A percentile compares a stretch with the other conserved stretches of the same genome.
Evolutionary conservation across 2,888 invertebrate species (phyloP).

Genomic region (Theristus sp.): DNA sequence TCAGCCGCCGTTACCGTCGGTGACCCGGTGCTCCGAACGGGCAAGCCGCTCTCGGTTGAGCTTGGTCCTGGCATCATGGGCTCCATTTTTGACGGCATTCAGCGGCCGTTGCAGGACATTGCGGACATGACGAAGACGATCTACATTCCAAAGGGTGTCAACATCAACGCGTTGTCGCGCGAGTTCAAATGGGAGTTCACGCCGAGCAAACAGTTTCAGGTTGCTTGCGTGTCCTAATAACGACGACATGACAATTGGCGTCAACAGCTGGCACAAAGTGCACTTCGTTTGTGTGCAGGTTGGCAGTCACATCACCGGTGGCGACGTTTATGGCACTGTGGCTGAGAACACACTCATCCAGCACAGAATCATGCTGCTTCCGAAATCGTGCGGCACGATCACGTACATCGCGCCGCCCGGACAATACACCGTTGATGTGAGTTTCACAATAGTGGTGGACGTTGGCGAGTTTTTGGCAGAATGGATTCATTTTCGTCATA

Average conservation of each 20-base stretch:
- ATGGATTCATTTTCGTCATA: no score
- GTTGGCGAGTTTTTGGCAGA: neutral
- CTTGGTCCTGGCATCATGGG: constrained; percentile 96
- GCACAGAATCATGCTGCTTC: constrained; percentile 84
- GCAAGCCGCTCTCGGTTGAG: constrained; percentile 95
- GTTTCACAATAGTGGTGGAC: constrained; percentile 18
- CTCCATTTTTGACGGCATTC: constrained; percentile 99
- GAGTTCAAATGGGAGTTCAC: constrained; percentile 74
- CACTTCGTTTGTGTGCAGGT: no score
- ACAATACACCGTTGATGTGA: constrained; percentile 74
- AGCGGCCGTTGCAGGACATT: constrained; percentile 87
- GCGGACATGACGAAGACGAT: constrained; percentile 78
- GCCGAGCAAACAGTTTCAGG: constrained; percentile 35
- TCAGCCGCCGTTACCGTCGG: constrained; percentile 94
- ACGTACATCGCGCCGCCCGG: constrained; percentile 82
- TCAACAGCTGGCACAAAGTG: no score
- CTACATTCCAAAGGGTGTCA: constrained; percentile 98
- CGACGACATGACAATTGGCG: neutral
- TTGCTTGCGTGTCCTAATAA: neutral
- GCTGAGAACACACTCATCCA: constrained; percentile 93
- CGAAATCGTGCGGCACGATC: constrained; percentile 83
- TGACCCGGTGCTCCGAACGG: constrained; percentile 91
- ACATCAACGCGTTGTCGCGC: constrained; percentile 70
- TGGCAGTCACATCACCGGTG: constrained; percentile 95
- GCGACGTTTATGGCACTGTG: constrained; percentile 84